Evolutionary conservation across 92 coral and sea anemone species (phyloP), one percentile per base, ranked within the genome.

Genomic region (Porites rus): DNA sequence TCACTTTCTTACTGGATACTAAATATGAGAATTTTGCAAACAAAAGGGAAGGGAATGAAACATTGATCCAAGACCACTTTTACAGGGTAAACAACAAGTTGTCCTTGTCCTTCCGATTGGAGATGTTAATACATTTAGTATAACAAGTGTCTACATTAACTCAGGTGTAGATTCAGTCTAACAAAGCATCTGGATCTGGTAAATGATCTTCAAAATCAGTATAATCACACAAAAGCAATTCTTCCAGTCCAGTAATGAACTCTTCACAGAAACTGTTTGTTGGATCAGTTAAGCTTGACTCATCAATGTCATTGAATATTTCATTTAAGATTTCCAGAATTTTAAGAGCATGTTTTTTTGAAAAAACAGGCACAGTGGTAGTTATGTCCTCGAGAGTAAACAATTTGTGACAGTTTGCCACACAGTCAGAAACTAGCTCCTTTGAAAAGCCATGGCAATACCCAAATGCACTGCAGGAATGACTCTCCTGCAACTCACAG

Each of bases 391-490:
- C 85, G 50, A 72, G 63, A 50, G 88, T 74, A 79, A 87, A 91
- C 21, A 91, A 79, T 22, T 68, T 53, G 60, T 76, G 82, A 82
- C 87, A 91, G 61, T 83, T 91, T 22, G 72, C 86, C 25, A 78
- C 86, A 64, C 82, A 86, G 84, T 91, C 89, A 72, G 82, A 78
- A 21, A 87, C 71, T 10, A 91, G 89, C 28, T 80, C 87, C 59
- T 86, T 72, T 46, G 93, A 90, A 69, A 90, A 90, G 46, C 93
- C 90, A 90, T 90, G 87, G 77, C 69, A 22, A 54, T 88, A 73
- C 28, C 88, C 93, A 87, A 90, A 86, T 53, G 80, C 51, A 50
- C 74, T 65, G 61, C 58, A 6, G 12, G 54, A 17, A 63, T 66
- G 65, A 43, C 61, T 62, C 2, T 72, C 65, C 31, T 75, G 76